Conservation (phyloP, 2,888 invertebrate genomes). For the Euzophera pinguis region DNA sequence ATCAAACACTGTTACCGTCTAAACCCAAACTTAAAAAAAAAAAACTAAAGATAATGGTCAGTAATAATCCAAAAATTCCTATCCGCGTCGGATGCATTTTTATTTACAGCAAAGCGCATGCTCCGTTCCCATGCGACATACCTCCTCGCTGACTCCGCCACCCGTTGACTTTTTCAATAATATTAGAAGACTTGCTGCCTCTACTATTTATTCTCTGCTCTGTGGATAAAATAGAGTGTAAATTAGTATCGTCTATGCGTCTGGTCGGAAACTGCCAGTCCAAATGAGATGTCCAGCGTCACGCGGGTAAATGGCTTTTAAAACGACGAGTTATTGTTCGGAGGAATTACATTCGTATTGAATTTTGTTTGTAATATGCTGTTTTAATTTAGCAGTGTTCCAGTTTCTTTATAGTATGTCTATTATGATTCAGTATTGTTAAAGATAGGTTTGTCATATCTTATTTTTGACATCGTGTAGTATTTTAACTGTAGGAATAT, state of each 20-base stretch:
- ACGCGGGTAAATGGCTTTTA: slow-evolving; percentile 23
- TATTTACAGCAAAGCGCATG: slow-evolving; percentile 50
- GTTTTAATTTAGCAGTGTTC: background rate
- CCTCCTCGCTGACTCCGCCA: slow-evolving; percentile 77
- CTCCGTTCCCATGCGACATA: slow-evolving; percentile 43
- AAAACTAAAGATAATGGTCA: background rate
- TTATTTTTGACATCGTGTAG: too few relatives aligned
- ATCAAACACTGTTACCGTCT: too few relatives aligned
- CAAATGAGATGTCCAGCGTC: slow-evolving; percentile 17
- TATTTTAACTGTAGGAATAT: too few relatives aligned
- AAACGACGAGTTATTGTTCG: slow-evolving; percentile 15
- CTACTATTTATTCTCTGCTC: slow-evolving; percentile 75
- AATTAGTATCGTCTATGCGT: slow-evolving; percentile 17
- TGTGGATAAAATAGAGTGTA: slow-evolving; percentile 62
- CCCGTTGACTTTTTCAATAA: slow-evolving; percentile 68
- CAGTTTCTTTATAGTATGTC: too few relatives aligned
- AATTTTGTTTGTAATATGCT: background rate
- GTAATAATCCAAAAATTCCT: background rate
- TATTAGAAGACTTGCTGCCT: slow-evolving; percentile 66
- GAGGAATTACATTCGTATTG: background rate
- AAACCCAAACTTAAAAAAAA: background rate
- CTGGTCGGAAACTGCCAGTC: slow-evolving; percentile 15
- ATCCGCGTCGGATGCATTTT: background rate
- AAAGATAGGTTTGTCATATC: too few relatives aligned
- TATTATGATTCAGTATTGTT: too few relatives aligned